phyloP scores from a whole-genome alignment of 2,888 invertebrate species.

The Thalpophila matura region DNA sequence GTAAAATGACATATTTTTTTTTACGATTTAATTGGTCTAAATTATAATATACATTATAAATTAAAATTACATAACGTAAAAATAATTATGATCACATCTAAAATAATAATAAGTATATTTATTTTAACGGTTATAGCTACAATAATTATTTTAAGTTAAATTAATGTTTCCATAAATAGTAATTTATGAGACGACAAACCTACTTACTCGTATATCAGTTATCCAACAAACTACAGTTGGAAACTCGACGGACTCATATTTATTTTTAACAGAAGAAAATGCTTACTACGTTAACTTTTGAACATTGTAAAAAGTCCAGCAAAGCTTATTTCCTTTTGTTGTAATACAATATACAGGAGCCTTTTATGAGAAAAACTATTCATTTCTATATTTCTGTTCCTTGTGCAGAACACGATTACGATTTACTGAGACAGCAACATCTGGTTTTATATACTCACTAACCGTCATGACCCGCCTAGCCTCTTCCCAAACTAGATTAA shows the following conservation, averaged over 20 bases:
- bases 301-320: conserved; percentile 37
- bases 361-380: conserved; percentile 6
- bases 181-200: not conserved
- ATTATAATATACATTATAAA: too few species aligned
- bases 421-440: conserved; percentile 31
- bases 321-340: conserved; percentile 42
- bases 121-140: too few species aligned
- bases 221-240: conserved; percentile 8
- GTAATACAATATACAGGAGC: conserved; percentile 44
- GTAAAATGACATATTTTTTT: too few species aligned
- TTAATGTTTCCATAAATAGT: not conserved
- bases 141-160: too few species aligned
- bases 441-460: conserved; percentile 17
- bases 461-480: not conserved
- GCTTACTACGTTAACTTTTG: conserved; percentile 30
- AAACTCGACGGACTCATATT: conserved; percentile 20
- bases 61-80: too few species aligned
- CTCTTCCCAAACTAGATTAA: not conserved
- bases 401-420: conserved; percentile 33
- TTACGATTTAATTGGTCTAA: too few species aligned
- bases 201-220: conserved; percentile 3
- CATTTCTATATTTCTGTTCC: conserved; percentile 17
- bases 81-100: too few species aligned
- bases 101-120: too few species aligned
- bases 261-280: conserved; percentile 14